Percentiles rank a stretch among this genome's conserved stretches.
Conservation (phyloP, 2,113 vertebrate species). For the Microcebus griseorufus region DNA sequence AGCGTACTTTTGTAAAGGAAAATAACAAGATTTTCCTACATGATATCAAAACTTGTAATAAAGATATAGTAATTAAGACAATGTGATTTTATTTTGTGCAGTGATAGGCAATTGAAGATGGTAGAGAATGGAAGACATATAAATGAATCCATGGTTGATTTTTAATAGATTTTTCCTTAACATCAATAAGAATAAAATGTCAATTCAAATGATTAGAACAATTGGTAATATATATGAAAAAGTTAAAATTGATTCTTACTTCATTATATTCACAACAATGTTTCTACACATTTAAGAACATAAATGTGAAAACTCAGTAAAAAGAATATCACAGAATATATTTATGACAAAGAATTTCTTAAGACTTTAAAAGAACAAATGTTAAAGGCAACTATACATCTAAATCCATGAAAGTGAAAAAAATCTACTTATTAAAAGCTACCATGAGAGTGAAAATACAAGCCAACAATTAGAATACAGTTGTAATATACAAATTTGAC, state of each 20-base stretch:
- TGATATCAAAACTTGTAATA: not conserved
- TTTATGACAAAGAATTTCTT: not conserved
- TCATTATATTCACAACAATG: not conserved
- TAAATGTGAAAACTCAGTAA: not conserved
- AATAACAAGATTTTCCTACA: not conserved
- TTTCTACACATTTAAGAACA: not conserved
- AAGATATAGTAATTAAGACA: not conserved
- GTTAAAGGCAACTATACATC: not conserved
- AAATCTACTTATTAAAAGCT: not conserved
- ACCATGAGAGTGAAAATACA: not conserved
- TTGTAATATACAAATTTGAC: not conserved
- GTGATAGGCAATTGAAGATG: not conserved
- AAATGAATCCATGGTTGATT: not conserved
- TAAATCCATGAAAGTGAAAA: not conserved
- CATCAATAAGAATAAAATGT: not conserved
- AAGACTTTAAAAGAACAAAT: not conserved
- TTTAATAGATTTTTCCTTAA: not conserved
- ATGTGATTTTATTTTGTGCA: not conserved
- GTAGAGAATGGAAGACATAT: not conserved
- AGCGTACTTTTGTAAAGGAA: not conserved
- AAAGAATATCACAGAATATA: not conserved
- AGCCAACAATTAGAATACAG: not conserved
- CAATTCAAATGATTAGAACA: not conserved
- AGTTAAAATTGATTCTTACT: not conserved
- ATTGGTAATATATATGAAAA: not conserved